These are phyloP conservation scores for Harpalus rubripes DNA, from an alignment of 2,888 invertebrate species.

Conservation along the genomic window DNA sequence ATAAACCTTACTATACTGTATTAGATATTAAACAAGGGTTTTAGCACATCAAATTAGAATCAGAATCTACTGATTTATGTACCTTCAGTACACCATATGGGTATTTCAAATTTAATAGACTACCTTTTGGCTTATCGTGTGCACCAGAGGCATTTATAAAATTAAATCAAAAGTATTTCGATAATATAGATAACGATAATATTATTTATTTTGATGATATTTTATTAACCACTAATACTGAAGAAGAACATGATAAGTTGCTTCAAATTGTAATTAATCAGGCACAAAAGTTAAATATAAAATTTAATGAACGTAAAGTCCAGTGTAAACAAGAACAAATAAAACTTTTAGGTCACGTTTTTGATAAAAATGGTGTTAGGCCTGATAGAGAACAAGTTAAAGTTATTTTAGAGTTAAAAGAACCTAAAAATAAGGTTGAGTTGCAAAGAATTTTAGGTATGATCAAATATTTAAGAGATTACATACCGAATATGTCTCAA, in stretches of 20 bases:
- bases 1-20: conserved; percentile 25
- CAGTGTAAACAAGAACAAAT: conserved; percentile 66
- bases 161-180: conserved; percentile 55
- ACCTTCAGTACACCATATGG: conserved; percentile 25
- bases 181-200: conserved; percentile 29
- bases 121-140: conserved; percentile 54
- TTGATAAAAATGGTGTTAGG: conserved; percentile 56
- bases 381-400: conserved; percentile 60
- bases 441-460: conserved; percentile 57
- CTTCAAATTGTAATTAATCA: conserved; percentile 55
- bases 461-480: conserved; percentile 68
- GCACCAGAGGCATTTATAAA: conserved; percentile 34
- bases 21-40: conserved; percentile 49
- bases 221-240: conserved; percentile 14
- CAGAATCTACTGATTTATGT: conserved; percentile 42
- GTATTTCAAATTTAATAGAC: conserved; percentile 48
- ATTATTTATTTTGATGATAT: conserved; percentile 53
- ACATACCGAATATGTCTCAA: conserved; percentile 63
- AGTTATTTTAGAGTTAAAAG: conserved; percentile 55
- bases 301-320: conserved; percentile 68
- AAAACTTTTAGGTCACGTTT: conserved; percentile 68
- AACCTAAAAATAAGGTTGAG: conserved; percentile 54
- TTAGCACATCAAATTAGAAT: conserved; percentile 14
- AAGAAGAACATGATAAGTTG: conserved; percentile 17
- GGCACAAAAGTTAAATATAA: conserved; percentile 66